These are phyloP conservation scores for Acomys russatus DNA, from an alignment of 2,797 vertebrate genomes.

Conservation along the genomic window DNA sequence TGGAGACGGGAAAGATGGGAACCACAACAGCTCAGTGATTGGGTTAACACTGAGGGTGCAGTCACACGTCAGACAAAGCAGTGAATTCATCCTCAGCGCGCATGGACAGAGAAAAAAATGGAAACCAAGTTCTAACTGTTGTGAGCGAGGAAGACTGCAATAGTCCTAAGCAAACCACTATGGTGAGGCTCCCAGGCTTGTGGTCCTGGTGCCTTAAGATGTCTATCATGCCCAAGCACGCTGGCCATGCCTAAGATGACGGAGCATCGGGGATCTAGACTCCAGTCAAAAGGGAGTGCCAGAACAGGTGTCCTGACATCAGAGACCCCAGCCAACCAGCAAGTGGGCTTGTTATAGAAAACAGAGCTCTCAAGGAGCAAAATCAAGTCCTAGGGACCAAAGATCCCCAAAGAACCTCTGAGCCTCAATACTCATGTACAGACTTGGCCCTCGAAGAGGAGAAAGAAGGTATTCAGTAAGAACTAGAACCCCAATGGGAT, in stretches of 20 bases:
- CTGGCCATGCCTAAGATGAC: neutral
- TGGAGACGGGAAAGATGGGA: neutral
- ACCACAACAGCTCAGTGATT: neutral
- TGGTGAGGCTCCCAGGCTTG: neutral
- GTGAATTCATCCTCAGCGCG: neutral
- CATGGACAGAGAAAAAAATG: neutral
- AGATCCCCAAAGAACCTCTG: neutral
- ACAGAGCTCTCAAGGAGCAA: neutral
- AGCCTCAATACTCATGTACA: neutral
- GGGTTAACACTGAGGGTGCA: neutral
- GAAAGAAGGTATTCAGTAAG: conserved; percentile 24
- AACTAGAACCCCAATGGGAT: neutral
- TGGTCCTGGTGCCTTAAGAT: neutral
- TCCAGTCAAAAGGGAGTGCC: neutral
- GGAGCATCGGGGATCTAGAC: neutral
- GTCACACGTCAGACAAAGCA: neutral
- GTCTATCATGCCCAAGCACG: neutral
- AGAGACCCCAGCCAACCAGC: neutral
- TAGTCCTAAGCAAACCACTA: neutral
- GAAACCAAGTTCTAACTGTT: neutral
- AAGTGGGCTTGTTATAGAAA: neutral
- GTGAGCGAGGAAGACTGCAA: neutral
- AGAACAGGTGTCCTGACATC: neutral
- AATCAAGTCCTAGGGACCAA: neutral
- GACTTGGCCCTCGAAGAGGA: neutral